phyloP scores from a whole-genome alignment of 2,113 vertebrate genomes.

The Microtus pennsylvanicus region DNA sequence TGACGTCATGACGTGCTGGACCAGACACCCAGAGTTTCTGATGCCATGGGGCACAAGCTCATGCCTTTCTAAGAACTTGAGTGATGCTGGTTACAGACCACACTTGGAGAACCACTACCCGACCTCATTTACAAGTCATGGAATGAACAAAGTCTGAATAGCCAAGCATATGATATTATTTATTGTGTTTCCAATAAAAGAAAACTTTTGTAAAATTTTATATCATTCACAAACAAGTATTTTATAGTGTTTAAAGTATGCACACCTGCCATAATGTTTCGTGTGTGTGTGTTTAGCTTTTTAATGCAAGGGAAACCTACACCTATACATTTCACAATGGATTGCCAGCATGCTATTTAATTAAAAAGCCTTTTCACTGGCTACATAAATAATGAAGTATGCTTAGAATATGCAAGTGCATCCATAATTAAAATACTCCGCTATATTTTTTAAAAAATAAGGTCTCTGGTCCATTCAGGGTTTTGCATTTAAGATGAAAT shows the following conservation, averaged over 20 bases:
- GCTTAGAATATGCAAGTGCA: constrained; percentile 80
- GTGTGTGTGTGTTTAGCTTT: constrained; percentile 28
- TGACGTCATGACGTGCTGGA: neutral
- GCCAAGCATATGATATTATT: neutral
- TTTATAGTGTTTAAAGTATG: constrained; percentile 6
- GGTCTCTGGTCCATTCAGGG: constrained; percentile 68
- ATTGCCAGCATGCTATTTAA: constrained; percentile 82
- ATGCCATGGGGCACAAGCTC: neutral
- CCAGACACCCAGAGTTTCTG: neutral
- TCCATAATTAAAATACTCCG: constrained; percentile 81
- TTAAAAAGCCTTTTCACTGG: constrained; percentile 81
- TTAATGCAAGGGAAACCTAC: constrained; percentile 57
- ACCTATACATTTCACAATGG: constrained; percentile 80
- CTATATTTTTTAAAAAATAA: constrained; percentile 81
- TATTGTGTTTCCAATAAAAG: constrained; percentile 20
- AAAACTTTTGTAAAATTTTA: constrained; percentile 30
- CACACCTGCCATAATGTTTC: neutral
- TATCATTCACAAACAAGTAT: constrained; percentile 40
- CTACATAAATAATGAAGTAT: constrained; percentile 82
- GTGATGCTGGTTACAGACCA: neutral
- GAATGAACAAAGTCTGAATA: neutral
- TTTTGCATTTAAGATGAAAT: constrained; percentile 77
- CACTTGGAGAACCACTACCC: neutral
- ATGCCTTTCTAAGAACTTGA: neutral
- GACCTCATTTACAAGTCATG: neutral